These are phyloP conservation scores for Batillaria attramentaria DNA, from an alignment of 1,140 invertebrate genomes.

Conservation along the genomic window DNA sequence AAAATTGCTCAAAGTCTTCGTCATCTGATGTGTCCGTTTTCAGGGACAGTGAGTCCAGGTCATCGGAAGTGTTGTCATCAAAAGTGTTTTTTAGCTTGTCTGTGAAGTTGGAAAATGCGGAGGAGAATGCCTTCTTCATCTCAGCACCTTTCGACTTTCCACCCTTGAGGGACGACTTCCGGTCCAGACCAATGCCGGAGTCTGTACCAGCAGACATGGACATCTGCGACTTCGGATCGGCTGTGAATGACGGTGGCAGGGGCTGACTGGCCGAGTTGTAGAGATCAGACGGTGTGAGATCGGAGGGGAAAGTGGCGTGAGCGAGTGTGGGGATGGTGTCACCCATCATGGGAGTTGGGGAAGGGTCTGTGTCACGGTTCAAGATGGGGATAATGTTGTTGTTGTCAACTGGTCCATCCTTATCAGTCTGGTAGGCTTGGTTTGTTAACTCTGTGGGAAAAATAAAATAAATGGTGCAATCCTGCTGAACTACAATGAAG, in stretches of 20 bases:
- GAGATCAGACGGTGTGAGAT: not conserved
- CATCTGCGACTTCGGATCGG: conserved; percentile 34
- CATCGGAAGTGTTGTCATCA: conserved; percentile 56
- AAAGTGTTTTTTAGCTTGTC: conserved; percentile 62
- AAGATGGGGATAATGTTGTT: not conserved
- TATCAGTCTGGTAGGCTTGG: not conserved
- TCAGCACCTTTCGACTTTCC: conserved; percentile 28
- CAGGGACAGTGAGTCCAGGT: conserved; percentile 70
- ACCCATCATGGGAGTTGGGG: not conserved
- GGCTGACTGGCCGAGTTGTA: not conserved
- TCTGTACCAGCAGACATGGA: conserved; percentile 40
- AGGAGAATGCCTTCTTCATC: conserved; percentile 62
- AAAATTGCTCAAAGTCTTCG: conserved; percentile 72
- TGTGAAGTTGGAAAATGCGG: conserved; percentile 60
- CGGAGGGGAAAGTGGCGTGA: not conserved
- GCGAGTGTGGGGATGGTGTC: not conserved
- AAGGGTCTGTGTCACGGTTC: not conserved
- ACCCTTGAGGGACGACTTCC: conserved; percentile 28
- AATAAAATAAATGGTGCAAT: too few relatives aligned
- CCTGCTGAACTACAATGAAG: too few relatives aligned
- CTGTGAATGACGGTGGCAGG: not conserved
- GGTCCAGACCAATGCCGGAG: conserved; percentile 43
- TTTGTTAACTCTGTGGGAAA: conserved; percentile 3
- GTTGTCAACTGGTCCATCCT: not conserved
- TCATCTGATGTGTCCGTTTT: conserved; percentile 73